Evolutionary conservation across 1,140 invertebrate genomes (phyloP).

Genomic region (Aphelenchoides fujianensis): DNA sequence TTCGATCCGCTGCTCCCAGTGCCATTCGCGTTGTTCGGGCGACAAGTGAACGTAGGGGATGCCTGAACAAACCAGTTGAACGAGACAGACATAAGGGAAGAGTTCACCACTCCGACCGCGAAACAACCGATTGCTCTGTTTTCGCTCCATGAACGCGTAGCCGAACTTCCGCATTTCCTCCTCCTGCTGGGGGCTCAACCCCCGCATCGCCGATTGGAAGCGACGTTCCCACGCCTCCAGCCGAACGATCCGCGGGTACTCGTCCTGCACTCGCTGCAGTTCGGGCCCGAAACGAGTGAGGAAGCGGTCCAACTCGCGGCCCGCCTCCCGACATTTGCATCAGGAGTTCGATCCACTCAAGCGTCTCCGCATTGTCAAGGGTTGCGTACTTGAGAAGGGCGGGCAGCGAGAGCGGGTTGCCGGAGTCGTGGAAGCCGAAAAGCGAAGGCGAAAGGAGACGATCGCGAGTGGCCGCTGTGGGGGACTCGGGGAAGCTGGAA

Average conservation of each 20-base stretch:
- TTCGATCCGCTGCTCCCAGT: background rate
- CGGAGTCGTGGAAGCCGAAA: background rate
- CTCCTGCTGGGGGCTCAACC: background rate
- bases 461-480: background rate
- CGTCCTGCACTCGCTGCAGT: background rate
- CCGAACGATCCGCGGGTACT: background rate
- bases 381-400: background rate
- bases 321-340: slow-evolving; percentile 1
- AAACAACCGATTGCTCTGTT: background rate
- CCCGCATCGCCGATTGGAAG: background rate
- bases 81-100: background rate
- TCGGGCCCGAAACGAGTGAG: background rate
- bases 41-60: background rate
- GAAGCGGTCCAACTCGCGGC: background rate
- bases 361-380: background rate
- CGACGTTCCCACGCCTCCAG: background rate
- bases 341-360: background rate
- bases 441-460: background rate
- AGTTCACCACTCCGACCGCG: background rate
- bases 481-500: background rate
- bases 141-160: background rate
- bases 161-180: background rate
- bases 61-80: background rate
- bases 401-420: background rate
- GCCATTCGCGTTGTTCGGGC: background rate